Evolutionary conservation across 2,888 invertebrate species (phyloP).

Genomic region (Biston betularia): DNA sequence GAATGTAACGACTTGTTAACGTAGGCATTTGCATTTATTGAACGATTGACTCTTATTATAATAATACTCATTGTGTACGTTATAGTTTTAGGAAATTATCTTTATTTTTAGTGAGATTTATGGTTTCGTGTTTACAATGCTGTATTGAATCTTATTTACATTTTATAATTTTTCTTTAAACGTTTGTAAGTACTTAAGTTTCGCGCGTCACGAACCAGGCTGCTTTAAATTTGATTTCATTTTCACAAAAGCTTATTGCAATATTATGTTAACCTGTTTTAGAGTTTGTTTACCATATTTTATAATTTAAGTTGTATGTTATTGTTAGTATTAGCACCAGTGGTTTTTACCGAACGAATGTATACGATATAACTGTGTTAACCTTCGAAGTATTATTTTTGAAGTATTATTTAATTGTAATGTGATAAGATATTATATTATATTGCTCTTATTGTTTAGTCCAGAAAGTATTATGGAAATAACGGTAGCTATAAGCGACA

Average conservation of each 20-base stretch:
- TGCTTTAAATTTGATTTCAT: slow-evolving; percentile 23
- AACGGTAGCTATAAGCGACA: slow-evolving; percentile 77
- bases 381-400: slow-evolving; percentile 81
- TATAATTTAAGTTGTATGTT: slow-evolving; percentile 42
- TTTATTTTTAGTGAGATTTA: slow-evolving; percentile 78
- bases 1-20: slow-evolving; percentile 73
- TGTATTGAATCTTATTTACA: slow-evolving; percentile 19
- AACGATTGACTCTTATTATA: slow-evolving; percentile 72
- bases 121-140: slow-evolving; percentile 58
- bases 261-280: slow-evolving; percentile 58
- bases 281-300: slow-evolving; percentile 66
- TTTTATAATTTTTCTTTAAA: slow-evolving; percentile 41
- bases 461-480: slow-evolving; percentile 76
- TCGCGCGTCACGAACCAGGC: background rate
- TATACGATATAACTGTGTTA: slow-evolving; percentile 81
- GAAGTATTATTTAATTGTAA: slow-evolving; percentile 82
- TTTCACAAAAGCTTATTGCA: slow-evolving; percentile 52
- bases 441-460: slow-evolving; percentile 74
- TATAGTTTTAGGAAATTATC: slow-evolving; percentile 70
- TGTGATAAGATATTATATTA: slow-evolving; percentile 83
- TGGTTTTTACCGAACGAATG: slow-evolving; percentile 56
- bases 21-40: slow-evolving; percentile 81
- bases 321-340: slow-evolving; percentile 43
- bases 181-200: slow-evolving; percentile 32
- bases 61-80: slow-evolving; percentile 85